Percentiles rank a stretch among this genome's conserved stretches.
phyloP scores from a whole-genome alignment of 1,140 invertebrate species.

The Brachionus rubens region DNA sequence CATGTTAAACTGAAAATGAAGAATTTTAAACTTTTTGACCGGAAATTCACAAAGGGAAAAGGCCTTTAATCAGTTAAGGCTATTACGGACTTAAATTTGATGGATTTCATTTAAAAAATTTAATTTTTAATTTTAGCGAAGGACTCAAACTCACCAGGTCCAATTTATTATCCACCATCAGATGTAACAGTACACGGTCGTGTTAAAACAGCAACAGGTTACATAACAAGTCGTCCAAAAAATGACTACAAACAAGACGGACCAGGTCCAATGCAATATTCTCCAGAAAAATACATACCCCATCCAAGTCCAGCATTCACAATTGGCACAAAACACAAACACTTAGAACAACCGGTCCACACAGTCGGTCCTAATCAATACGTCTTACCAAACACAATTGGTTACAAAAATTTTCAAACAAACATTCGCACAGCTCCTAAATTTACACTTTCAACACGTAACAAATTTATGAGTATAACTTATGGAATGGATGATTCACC shows the following conservation, averaged over 20 bases:
- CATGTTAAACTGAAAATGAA: too few relatives aligned
- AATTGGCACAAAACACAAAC: conserved; percentile 36
- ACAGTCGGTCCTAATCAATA: conserved; percentile 34
- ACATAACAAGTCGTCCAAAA: neutral
- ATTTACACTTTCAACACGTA: neutral
- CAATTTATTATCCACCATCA: conserved; percentile 25
- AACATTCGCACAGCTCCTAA: neutral
- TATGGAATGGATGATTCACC: conserved; percentile 42
- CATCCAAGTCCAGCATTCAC: neutral
- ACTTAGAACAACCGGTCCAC: conserved; percentile 8
- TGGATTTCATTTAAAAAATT: neutral
- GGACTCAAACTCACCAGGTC: neutral
- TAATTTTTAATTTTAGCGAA: conserved; percentile 1
- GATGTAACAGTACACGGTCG: neutral
- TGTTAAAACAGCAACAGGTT: neutral
- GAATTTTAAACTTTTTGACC: too few relatives aligned
- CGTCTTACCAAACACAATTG: neutral
- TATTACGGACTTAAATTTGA: too few relatives aligned
- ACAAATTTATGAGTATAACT: conserved; percentile 45
- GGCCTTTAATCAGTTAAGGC: too few relatives aligned
- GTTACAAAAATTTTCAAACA: neutral
- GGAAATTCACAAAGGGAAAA: too few relatives aligned
- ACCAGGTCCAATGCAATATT: conserved; percentile 6
- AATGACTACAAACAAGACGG: neutral
- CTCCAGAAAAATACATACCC: neutral